phyloP scores from a whole-genome alignment of 1,140 invertebrate genomes.

The Battus philenor region DNA sequence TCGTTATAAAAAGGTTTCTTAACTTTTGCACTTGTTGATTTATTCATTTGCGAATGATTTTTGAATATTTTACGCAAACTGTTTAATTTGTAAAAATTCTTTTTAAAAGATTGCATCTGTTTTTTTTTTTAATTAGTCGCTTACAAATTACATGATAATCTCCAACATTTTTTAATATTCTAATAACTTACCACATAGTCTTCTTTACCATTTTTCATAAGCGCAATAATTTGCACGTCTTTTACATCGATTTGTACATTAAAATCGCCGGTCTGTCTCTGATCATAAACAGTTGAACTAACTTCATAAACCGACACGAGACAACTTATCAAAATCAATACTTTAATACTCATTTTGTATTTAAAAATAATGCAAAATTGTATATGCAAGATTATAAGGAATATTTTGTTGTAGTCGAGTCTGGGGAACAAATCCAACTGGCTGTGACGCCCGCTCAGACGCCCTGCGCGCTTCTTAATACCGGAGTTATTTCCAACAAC shows the following conservation, averaged over 20 bases:
- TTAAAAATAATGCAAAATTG: neutral
- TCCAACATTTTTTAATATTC: no score
- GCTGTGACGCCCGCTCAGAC: conserved; percentile 22
- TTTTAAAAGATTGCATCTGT: no score
- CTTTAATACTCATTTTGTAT: conserved; percentile 5
- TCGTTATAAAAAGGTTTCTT: no score
- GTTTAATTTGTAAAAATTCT: no score
- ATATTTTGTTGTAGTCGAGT: conserved; percentile 31
- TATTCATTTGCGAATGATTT: no score
- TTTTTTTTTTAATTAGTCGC: no score
- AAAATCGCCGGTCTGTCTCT: conserved; percentile 84
- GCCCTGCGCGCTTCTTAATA: conserved; percentile 46
- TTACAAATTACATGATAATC: no score
- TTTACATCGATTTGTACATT: conserved; percentile 88
- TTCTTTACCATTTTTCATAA: conserved; percentile 69
- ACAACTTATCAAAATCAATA: conserved; percentile 18
- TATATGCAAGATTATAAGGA: conserved; percentile 7
- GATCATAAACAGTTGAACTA: conserved; percentile 76
- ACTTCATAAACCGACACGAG: conserved; percentile 21
- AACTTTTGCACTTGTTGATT: no score
- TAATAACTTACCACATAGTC: conserved; percentile 63
- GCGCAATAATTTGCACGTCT: conserved; percentile 84
- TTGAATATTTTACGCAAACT: no score
- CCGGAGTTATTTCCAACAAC: conserved; percentile 70
- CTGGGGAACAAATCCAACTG: conserved; percentile 44